Evolutionary conservation across 2,888 invertebrate genomes (phyloP).

Genomic region (Mythimna impura): DNA sequence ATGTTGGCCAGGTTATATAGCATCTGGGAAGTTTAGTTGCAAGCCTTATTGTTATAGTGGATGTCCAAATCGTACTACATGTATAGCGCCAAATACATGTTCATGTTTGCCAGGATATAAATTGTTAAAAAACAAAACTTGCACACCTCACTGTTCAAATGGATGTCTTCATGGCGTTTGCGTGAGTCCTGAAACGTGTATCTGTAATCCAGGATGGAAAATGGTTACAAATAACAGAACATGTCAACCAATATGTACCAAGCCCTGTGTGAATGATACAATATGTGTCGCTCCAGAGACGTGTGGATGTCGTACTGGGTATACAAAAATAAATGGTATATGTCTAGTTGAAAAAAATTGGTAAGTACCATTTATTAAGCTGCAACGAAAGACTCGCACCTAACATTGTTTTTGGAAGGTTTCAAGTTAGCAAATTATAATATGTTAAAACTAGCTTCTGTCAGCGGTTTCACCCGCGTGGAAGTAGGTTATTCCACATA

Average conservation of each 20-base stretch:
- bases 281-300: slow-evolving; percentile 37
- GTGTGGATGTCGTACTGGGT: slow-evolving; percentile 41
- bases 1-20: slow-evolving; percentile 17
- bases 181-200: slow-evolving; percentile 29
- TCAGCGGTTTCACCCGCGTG: too few relatives aligned
- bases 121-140: background rate
- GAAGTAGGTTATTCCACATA: too few relatives aligned
- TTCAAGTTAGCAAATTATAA: background rate
- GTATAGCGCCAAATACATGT: slow-evolving; percentile 18
- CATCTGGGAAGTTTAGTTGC: background rate
- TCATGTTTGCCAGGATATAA: slow-evolving; percentile 21
- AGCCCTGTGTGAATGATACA: slow-evolving; percentile 25
- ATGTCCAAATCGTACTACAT: slow-evolving; percentile 38
- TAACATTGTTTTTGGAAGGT: background rate
- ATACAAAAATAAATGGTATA: background rate
- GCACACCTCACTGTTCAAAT: slow-evolving; percentile 38
- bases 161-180: slow-evolving; percentile 22
- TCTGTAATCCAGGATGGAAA: slow-evolving; percentile 11
- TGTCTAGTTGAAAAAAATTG: slow-evolving; percentile 23
- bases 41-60: slow-evolving; percentile 30
- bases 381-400: background rate
- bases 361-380: slow-evolving; percentile 7
- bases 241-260: slow-evolving; percentile 31
- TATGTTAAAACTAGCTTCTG: background rate
- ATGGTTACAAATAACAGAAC: background rate